Evolutionary conservation across 2,888 invertebrate species (phyloP).

Genomic region (Troglohyphantes excavatus): DNA sequence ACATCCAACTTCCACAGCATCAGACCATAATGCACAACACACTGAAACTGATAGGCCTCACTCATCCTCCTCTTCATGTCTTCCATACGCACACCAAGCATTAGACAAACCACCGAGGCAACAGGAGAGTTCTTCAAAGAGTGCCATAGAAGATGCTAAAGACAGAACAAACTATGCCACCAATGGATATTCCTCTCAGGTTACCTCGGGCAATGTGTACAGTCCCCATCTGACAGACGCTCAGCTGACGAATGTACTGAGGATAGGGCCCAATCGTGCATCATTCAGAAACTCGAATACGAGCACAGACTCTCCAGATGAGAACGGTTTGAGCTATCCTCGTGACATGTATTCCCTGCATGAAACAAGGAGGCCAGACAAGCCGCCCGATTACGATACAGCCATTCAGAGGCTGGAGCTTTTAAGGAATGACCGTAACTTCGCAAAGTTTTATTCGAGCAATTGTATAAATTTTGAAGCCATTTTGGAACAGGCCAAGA

Average conservation of each 20-base stretch:
- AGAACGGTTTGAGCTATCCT: constrained; percentile 19
- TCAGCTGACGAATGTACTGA: constrained; percentile 70
- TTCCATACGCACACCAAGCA: neutral
- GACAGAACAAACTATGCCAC: constrained; percentile 32
- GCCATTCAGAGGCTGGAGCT: constrained; percentile 80
- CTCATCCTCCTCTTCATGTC: neutral
- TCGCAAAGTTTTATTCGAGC: constrained; percentile 38
- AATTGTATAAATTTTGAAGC: constrained; percentile 59
- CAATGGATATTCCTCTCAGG: constrained; percentile 33
- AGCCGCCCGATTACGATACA: constrained; percentile 80
- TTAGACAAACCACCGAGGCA: constrained; percentile 18
- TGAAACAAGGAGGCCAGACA: constrained; percentile 78
- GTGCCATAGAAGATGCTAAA: constrained; percentile 20
- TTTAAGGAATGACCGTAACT: constrained; percentile 65
- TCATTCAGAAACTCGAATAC: constrained; percentile 65
- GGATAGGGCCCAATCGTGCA: constrained; percentile 66
- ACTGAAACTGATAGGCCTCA: constrained; percentile 8
- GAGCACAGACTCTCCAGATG: constrained; percentile 43
- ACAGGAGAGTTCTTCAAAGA: constrained; percentile 18
- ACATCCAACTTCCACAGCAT: neutral
- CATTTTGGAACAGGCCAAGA: constrained; percentile 81
- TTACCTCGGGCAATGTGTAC: constrained; percentile 51
- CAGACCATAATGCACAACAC: neutral
- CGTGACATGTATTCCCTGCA: constrained; percentile 13
- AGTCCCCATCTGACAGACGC: constrained; percentile 71